Evolutionary conservation across 2,113 vertebrate genomes (phyloP).

Genomic region (Nyctibius bracteatus): DNA sequence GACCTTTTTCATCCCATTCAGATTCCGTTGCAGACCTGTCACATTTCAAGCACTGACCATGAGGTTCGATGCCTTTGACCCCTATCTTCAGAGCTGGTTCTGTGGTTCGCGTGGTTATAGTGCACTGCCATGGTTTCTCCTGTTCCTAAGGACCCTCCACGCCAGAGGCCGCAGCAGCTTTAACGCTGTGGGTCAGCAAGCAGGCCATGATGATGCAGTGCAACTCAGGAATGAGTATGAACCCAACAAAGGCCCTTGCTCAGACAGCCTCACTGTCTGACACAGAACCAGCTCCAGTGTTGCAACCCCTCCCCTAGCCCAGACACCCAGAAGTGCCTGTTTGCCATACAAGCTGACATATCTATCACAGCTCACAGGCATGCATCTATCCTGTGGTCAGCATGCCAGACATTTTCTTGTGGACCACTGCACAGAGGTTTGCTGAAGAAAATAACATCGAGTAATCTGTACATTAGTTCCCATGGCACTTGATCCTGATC

Average conservation of each 20-base stretch:
- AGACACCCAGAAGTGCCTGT: neutral
- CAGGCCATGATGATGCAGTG: neutral
- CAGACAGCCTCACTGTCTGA: neutral
- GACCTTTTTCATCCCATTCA: neutral
- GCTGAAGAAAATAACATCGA: neutral
- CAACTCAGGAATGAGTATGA: neutral
- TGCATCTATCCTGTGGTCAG: neutral
- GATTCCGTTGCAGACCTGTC: neutral
- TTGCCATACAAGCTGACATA: neutral
- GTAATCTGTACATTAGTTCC: neutral
- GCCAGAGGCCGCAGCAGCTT: neutral
- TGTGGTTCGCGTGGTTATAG: neutral
- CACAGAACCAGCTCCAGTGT: neutral
- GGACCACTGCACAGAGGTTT: neutral
- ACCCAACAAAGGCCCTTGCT: neutral
- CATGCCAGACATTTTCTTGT: neutral
- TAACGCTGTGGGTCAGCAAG: neutral
- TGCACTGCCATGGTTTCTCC: neutral
- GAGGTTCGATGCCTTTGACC: neutral
- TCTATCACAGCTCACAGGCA: neutral
- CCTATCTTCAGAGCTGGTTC: neutral
- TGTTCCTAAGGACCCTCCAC: fast-evolving
- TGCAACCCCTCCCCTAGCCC: neutral
- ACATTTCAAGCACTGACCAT: neutral
- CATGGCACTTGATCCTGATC: neutral